Evolutionary conservation across 2,113 vertebrate genomes (phyloP).

Genomic region (Papio anubis): DNA sequence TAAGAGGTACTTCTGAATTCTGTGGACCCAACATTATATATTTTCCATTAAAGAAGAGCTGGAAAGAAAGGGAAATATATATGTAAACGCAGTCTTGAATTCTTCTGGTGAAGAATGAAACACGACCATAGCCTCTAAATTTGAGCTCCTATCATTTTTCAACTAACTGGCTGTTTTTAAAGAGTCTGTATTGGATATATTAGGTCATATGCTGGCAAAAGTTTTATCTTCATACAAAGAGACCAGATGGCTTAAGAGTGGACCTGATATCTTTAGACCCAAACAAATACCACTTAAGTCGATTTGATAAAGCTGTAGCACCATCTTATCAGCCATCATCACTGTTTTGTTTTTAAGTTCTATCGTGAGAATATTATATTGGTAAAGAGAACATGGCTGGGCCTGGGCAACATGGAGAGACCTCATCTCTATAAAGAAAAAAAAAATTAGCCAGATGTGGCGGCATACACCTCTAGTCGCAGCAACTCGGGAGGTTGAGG

Average conservation of each 20-base stretch:
- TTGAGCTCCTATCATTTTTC: neutral
- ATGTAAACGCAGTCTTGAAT: neutral
- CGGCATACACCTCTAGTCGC: no score
- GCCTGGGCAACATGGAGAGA: no score
- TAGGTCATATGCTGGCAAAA: neutral
- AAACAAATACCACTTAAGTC: neutral
- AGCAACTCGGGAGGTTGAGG: no score
- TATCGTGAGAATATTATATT: neutral
- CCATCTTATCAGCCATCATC: neutral
- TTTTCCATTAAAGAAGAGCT: neutral
- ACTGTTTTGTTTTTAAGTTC: neutral
- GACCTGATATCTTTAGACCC: neutral
- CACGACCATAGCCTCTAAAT: neutral
- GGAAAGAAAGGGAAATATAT: neutral
- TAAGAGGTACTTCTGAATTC: neutral
- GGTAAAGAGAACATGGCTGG: neutral
- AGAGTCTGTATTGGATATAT: neutral
- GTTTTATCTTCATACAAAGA: neutral
- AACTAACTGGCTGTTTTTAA: neutral
- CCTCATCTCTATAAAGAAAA: no score
- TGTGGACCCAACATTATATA: neutral
- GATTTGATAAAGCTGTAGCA: neutral
- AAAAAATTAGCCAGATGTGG: no score
- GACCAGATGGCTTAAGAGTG: neutral
- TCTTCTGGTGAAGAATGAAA: neutral